Percentiles rank a stretch among this genome's conserved stretches.
phyloP scores from a whole-genome alignment of 2,888 invertebrate genomes.

The Acanthopleura granulata region DNA sequence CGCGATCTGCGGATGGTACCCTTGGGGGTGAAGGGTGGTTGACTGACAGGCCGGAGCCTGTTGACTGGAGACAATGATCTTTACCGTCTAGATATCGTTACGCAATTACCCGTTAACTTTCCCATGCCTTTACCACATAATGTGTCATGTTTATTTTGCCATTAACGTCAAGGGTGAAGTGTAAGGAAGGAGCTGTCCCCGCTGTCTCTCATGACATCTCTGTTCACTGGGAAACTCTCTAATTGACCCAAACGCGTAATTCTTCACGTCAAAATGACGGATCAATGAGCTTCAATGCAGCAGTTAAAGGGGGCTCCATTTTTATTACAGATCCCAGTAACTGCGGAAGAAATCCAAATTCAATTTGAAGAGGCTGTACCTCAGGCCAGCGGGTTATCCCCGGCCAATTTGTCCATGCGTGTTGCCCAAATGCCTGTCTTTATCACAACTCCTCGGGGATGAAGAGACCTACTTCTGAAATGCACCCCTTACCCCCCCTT shows the following conservation, averaged over 20 bases:
- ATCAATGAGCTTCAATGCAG: background rate
- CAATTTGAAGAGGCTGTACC: too few species aligned
- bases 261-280: background rate
- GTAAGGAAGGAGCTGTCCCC: background rate
- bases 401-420: too few species aligned
- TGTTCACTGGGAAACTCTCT: background rate
- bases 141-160: constrained; percentile 7
- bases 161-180: background rate
- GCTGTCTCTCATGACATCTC: background rate
- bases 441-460: too few species aligned
- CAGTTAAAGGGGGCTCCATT: background rate
- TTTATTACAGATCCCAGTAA: too few species aligned
- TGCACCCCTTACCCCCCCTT: too few species aligned
- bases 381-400: too few species aligned
- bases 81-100: background rate
- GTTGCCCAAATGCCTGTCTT: too few species aligned
- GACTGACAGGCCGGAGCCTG: too few species aligned
- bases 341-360: too few species aligned
- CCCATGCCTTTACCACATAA: background rate
- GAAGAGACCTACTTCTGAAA: too few species aligned
- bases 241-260: background rate
- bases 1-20: too few species aligned
- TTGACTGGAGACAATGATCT: background rate
- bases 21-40: too few species aligned
- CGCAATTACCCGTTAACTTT: constrained; percentile 2